These are phyloP conservation scores for Chrysomallon squamiferum DNA, from an alignment of 1,140 invertebrate species.

Conservation along the genomic window DNA sequence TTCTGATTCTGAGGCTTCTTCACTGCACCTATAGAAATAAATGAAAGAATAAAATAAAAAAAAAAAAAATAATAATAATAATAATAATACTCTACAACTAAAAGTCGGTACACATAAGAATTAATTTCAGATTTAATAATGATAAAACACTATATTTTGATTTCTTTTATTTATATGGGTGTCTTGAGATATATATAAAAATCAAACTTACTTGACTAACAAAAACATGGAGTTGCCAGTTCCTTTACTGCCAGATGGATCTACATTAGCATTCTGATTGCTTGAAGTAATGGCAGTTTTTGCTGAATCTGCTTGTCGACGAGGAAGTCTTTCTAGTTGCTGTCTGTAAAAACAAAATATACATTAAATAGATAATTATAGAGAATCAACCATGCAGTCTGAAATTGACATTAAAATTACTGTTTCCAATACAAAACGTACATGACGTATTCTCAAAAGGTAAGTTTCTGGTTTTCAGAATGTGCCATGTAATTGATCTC, in stretches of 20 bases:
- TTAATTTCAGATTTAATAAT: no score
- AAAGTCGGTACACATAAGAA: no score
- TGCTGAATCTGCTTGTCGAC: constrained; percentile 71
- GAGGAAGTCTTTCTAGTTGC: constrained; percentile 84
- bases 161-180: no score
- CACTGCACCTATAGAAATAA: constrained; percentile 67
- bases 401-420: not conserved
- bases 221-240: constrained; percentile 67
- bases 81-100: no score
- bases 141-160: no score
- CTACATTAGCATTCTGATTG: constrained; percentile 7
- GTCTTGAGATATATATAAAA: no score
- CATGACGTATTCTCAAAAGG: no score
- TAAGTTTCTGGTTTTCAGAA: no score
- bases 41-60: constrained; percentile 28
- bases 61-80: no score
- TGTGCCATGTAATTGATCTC: no score
- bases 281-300: constrained; percentile 34
- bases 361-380: not conserved
- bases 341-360: constrained; percentile 66
- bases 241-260: constrained; percentile 25
- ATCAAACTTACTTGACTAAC: constrained; percentile 66
- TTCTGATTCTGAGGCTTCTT: constrained; percentile 63
- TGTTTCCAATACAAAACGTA: no score
- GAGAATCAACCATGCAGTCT: not conserved